These are phyloP conservation scores for Astreopora myriophthalma DNA, from an alignment of 64 coral and sea anemone genomes.

Conservation along the genomic window DNA sequence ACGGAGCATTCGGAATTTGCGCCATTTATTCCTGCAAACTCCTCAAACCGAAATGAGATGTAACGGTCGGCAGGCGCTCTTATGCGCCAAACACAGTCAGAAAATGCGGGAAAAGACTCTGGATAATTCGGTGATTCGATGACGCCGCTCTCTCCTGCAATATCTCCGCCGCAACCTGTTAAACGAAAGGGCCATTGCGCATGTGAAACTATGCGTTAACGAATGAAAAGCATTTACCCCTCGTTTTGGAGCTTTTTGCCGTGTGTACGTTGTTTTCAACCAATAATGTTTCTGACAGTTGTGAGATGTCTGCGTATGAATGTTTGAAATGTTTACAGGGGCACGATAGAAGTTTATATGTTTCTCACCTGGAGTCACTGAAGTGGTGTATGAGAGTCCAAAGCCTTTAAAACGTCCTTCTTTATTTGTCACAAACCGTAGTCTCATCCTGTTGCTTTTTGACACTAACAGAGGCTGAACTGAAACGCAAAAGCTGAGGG, in stretches of 20 bases:
- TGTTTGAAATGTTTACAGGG: too few relatives aligned
- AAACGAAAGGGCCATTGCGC: not conserved
- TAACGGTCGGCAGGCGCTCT: conserved; percentile 69
- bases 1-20: conserved; percentile 58
- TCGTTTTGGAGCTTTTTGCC: too few relatives aligned
- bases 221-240: not conserved
- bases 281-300: too few relatives aligned
- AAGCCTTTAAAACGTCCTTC: conserved; percentile 78
- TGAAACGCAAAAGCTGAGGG: conserved; percentile 42
- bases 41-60: conserved; percentile 77
- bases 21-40: conserved; percentile 74
- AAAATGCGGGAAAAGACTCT: conserved; percentile 58
- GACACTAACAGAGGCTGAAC: conserved; percentile 46
- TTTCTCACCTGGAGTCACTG: conserved; percentile 71
- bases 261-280: too few relatives aligned
- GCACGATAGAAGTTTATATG: not conserved
- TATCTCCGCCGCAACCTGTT: conserved; percentile 86
- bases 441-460: conserved; percentile 53
- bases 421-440: conserved; percentile 52
- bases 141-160: not conserved
- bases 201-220: too few relatives aligned
- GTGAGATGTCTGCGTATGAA: too few relatives aligned
- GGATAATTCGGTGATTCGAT: conserved; percentile 86
- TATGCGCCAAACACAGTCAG: conserved; percentile 84
- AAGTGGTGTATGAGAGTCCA: conserved; percentile 58